Base-by-base conservation (phyloP, 1,140 invertebrate genomes). In the Periplaneta americana region DNA sequence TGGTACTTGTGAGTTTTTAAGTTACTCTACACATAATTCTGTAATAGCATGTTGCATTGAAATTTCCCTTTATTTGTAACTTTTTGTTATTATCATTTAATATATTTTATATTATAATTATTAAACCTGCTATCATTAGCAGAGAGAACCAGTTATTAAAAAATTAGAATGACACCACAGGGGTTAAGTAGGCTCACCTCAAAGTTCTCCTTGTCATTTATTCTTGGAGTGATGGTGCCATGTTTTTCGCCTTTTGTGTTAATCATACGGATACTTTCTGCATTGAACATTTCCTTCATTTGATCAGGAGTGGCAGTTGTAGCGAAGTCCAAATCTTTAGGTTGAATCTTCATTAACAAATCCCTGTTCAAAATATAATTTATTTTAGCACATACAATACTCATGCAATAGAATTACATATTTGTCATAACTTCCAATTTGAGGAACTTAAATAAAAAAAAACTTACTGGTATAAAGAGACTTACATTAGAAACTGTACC, bases 261-360 rank as follows among this genome's bases (percentile, higher is more conserved):
- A 18, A 99, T 94, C 94, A 98, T 96, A 84, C 98, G 90, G 31
- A 99, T 91, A 78, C 94, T 89, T 91, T 98, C 97, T 77, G 91
- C 88, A 3, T 88, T 92, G 87, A 99, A 99, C 93, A 99, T 97
- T 79, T 94, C 90, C 88, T 98, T 98, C 98, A 99, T 99, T 90
- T 99, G 90, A 31, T 94, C 90, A 0, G 99, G 99, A 4, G 98
- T 99, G 9, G 98, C 99, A 48, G 94, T 96, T 13, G 98, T 99
- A 4, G 99, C 99, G 91, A 99, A 99, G 88, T 99, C 99, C 37
- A 99, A 88, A 90, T 99, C 99, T 86, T 94, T 93, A 4, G 98
- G 98, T 74, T 89, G 87, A 78, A 92, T 93, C 8, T 93, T 93
- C 91, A 96, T 93, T n/a, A 99, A 86, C n/a, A 99, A 89, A 90